phyloP scores from a whole-genome alignment of 2,888 invertebrate species.

The Erynnis tages region DNA sequence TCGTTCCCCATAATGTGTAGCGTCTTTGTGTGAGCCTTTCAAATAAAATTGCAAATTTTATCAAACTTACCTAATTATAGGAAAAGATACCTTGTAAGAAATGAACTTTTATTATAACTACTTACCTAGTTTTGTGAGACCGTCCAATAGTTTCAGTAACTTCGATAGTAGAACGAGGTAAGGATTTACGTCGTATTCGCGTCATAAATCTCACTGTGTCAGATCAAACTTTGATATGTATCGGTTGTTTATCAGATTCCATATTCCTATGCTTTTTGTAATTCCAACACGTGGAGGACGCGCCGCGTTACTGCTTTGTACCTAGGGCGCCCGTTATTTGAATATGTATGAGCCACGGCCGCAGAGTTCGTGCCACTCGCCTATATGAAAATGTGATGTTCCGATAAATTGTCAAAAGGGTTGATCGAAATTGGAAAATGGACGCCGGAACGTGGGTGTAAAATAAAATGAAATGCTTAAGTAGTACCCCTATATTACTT shows the following conservation, averaged over 20 bases:
- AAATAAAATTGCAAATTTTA: too few species aligned
- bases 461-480: slow-evolving; percentile 26
- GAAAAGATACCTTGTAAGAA: too few species aligned
- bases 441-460: slow-evolving; percentile 46
- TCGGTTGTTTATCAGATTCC: slow-evolving; percentile 57
- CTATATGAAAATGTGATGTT: slow-evolving; percentile 77
- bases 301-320: slow-evolving; percentile 73
- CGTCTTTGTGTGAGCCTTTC: too few species aligned
- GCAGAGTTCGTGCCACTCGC: slow-evolving; percentile 61
- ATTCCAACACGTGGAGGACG: slow-evolving; percentile 68
- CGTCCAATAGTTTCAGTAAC: too few species aligned
- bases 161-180: background rate
- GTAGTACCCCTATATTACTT: background rate
- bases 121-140: too few species aligned
- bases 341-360: slow-evolving; percentile 74
- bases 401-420: slow-evolving; percentile 80
- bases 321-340: slow-evolving; percentile 61
- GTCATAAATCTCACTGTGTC: slow-evolving; percentile 12
- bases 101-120: too few species aligned
- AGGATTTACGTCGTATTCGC: background rate
- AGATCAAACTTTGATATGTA: slow-evolving; percentile 41
- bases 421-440: slow-evolving; percentile 72
- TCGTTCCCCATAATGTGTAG: too few species aligned
- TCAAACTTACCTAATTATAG: too few species aligned
- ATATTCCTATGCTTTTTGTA: slow-evolving; percentile 62